These are phyloP conservation scores for Eilema griseolum DNA, from an alignment of 2,888 invertebrate species.

Conservation along the genomic window DNA sequence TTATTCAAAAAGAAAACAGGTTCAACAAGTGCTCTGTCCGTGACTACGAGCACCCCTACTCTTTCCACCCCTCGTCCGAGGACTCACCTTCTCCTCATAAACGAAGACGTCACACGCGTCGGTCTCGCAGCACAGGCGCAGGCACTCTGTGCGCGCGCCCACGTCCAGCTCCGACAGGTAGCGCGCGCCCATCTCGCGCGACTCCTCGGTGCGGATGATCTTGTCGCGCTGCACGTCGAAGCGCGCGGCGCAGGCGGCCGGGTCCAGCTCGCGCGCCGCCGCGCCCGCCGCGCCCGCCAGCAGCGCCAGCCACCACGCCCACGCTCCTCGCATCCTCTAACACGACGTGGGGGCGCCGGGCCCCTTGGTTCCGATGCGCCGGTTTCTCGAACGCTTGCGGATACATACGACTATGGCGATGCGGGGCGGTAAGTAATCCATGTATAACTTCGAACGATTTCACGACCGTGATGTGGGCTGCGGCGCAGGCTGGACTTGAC, in stretches of 20 bases:
- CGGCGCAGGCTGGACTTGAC: slow-evolving; percentile 23
- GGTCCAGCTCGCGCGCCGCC: slow-evolving; percentile 85
- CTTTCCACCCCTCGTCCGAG: too few relatives aligned
- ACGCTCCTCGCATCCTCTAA: slow-evolving; percentile 36
- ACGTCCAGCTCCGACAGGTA: slow-evolving; percentile 95
- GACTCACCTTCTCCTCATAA: slow-evolving; percentile 94
- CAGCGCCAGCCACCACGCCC: slow-evolving; percentile 55
- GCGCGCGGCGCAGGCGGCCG: slow-evolving; percentile 90
- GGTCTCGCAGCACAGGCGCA: slow-evolving; percentile 95
- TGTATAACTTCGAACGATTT: slow-evolving; percentile 7
- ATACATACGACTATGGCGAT: slow-evolving; percentile 12
- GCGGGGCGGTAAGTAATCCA: slow-evolving; percentile 16
- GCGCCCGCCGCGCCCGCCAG: slow-evolving; percentile 59
- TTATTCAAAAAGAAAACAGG: neutral
- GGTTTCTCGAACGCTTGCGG: neutral
- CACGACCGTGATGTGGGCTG: slow-evolving; percentile 16
- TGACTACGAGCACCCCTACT: neutral
- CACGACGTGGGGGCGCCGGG: neutral
- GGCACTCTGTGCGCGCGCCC: slow-evolving; percentile 93
- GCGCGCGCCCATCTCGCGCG: slow-evolving; percentile 94
- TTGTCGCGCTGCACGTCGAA: slow-evolving; percentile 96
- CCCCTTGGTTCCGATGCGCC: neutral
- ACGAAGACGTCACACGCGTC: slow-evolving; percentile 96
- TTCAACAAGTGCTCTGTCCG: neutral
- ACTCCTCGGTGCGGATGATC: slow-evolving; percentile 96